Evolutionary conservation across 2,888 invertebrate species (phyloP).

Genomic region (Lydus trimaculatus): DNA sequence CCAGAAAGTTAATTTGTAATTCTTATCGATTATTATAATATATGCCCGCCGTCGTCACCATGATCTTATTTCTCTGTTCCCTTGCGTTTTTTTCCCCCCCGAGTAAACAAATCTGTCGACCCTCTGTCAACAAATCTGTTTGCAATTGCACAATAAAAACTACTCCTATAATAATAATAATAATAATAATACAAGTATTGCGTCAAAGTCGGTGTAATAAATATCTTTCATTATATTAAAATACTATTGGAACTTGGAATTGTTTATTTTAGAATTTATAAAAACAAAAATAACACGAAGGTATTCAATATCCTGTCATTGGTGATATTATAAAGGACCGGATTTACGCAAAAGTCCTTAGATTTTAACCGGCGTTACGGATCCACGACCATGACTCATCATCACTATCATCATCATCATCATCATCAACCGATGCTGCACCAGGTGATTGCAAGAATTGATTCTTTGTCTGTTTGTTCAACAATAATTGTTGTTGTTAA

Average conservation of each 20-base stretch:
- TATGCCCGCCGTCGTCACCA: background rate
- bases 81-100: background rate
- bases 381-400: background rate
- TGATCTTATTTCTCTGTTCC: background rate
- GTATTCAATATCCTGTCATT: background rate
- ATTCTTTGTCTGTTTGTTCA: conserved; percentile 24
- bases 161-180: too few relatives aligned
- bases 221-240: background rate
- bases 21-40: background rate
- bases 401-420: background rate
- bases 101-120: background rate
- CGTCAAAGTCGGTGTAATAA: background rate
- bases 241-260: background rate
- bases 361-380: background rate
- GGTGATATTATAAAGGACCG: background rate
- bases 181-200: background rate
- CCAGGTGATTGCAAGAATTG: conserved; percentile 12
- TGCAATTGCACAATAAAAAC: background rate
- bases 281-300: too few relatives aligned
- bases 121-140: conserved; percentile 8
- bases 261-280: background rate
- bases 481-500: conserved; percentile 10
- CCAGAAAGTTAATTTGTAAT: background rate
- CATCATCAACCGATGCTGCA: background rate
- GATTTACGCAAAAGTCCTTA: background rate